These are phyloP conservation scores for Romanogobio albipinnatus DNA, from an alignment of 2,113 vertebrate species.

Conservation along the genomic window DNA sequence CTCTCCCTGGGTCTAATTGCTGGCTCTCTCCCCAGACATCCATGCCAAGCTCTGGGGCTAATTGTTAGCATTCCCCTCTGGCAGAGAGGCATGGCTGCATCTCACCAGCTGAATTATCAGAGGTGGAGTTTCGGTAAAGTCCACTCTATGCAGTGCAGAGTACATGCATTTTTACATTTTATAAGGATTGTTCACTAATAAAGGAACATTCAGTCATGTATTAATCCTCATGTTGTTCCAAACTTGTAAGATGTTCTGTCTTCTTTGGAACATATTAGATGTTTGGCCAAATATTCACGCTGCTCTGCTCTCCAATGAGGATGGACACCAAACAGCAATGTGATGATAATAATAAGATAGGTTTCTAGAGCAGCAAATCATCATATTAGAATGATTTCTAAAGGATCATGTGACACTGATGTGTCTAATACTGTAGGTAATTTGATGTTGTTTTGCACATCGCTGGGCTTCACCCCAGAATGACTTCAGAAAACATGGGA, in stretches of 20 bases:
- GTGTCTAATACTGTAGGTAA: no score
- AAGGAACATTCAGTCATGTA: neutral
- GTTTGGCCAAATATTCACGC: neutral
- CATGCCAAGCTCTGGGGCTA: slow-evolving; percentile 41
- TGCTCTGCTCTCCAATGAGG: neutral
- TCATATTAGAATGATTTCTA: no score
- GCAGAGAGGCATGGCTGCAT: slow-evolving; percentile 29
- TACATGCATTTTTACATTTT: no score
- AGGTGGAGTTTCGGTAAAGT: slow-evolving; percentile 16
- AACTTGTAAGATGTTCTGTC: neutral
- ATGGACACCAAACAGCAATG: no score
- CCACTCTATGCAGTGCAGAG: neutral
- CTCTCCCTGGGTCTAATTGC: slow-evolving; percentile 44
- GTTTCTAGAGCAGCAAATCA: no score
- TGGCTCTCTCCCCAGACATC: slow-evolving; percentile 27
- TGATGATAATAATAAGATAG: no score
- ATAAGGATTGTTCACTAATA: neutral
- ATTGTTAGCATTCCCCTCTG: slow-evolving; percentile 41
- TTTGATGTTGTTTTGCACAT: no score
- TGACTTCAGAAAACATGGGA: neutral
- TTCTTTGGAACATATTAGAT: neutral
- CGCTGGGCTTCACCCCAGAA: neutral
- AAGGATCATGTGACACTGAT: no score
- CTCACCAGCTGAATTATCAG: slow-evolving; percentile 36
- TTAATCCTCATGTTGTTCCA: neutral